phyloP scores from a whole-genome alignment of 2,888 invertebrate species.

The Bedellia somnulentella region DNA sequence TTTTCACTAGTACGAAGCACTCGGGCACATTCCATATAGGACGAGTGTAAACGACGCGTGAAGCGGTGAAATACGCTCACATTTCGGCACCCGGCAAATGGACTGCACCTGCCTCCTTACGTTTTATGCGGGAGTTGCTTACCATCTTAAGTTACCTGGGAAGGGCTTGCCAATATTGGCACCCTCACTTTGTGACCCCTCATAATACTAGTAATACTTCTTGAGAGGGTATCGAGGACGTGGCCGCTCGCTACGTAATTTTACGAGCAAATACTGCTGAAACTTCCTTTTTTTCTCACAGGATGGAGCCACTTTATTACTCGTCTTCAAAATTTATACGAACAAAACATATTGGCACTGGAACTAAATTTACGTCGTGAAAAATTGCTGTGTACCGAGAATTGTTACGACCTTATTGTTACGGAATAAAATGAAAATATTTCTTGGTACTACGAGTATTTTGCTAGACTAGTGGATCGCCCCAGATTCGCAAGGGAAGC shows the following conservation, averaged over 20 bases:
- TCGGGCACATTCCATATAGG: slow-evolving; percentile 25
- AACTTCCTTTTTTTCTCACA: not conserved
- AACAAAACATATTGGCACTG: slow-evolving; percentile 1
- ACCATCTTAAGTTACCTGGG: slow-evolving; percentile 46
- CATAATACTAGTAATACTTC: slow-evolving; percentile 55
- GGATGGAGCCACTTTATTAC: slow-evolving; percentile 1
- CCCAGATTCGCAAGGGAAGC: too few relatives aligned
- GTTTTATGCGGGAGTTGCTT: slow-evolving; percentile 58
- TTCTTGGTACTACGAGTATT: too few relatives aligned
- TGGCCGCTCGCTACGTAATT: slow-evolving; percentile 25
- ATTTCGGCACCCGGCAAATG: slow-evolving; percentile 51
- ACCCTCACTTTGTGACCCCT: slow-evolving; percentile 58
- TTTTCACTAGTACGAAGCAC: slow-evolving; percentile 36
- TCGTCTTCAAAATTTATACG: slow-evolving; percentile 1
- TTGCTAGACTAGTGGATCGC: too few relatives aligned
- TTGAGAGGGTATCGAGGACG: slow-evolving; percentile 46
- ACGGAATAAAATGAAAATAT: too few relatives aligned
- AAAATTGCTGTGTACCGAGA: too few relatives aligned
- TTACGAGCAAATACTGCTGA: slow-evolving; percentile 24
- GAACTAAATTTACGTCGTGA: too few relatives aligned
- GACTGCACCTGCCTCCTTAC: slow-evolving; percentile 59
- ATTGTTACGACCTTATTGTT: too few relatives aligned
- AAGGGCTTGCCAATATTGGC: slow-evolving; percentile 52
- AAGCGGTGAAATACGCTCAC: slow-evolving; percentile 54
- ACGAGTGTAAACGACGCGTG: slow-evolving; percentile 44